Base-by-base conservation (phyloP, 2,797 vertebrate species). In the Rhynchotus rufescens region DNA sequence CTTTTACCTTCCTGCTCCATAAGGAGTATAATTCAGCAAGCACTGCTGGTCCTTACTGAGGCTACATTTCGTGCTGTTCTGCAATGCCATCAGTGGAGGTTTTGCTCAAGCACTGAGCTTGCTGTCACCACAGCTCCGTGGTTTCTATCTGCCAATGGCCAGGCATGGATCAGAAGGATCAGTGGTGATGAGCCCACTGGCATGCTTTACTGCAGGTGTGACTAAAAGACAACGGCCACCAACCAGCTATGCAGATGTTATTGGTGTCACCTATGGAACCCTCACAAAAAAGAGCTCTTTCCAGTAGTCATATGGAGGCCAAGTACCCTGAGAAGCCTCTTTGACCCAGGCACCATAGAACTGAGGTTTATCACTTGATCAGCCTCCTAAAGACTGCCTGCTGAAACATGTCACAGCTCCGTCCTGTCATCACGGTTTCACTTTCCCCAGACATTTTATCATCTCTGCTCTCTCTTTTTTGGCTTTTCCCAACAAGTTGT, bases 191-290 rank as follows among this genome's bases (percentile, higher is more conserved):
- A 62, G 71, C 34, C 89, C 78, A 9, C 30, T 79, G 62, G 22
- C 45, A 30, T n/a, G 15, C 44, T 84, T 82, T 57, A 86, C 40
- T 60, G 26, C 4, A 56, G 84, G 45, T 21, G 28, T 83, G 57
- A 90, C 75, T 91, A 40, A 59, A 82, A 72, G 68, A 69, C 23
- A 32, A n/a, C 69, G 73, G 80, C 66, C 68, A 56, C 49, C 77
- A 59, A 84, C 72, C 68, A 91, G 59, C 80, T 62, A 68, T 80
- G 45, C 88, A 90, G 91, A 90, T 90, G 68, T 66, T 85, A n/a
- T 0, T 61, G 45, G 26, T 75, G 75, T 68, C 72, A 91, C 15
- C 61, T 62, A 68, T 3, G 13, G 36, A 19, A 69, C 34, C 34
- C 80, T 45, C 47, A 72, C 30, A 84, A 67, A 40, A 72, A 84